Conservation (phyloP, 2,888 invertebrate genomes). For the Polyommatus iphigenia region DNA sequence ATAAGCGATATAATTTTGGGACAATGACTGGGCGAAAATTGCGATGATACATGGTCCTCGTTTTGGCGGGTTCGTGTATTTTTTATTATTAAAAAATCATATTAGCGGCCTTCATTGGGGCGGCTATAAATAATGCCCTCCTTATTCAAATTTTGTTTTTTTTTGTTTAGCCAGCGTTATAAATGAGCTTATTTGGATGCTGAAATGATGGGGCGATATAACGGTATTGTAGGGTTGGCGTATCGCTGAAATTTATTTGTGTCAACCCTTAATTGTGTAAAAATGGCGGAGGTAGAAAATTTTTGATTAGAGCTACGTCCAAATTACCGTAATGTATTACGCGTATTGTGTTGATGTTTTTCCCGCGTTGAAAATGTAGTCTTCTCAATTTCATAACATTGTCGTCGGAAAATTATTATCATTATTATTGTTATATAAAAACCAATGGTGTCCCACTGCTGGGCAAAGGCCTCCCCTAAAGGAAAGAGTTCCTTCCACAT, state of each 20-base stretch:
- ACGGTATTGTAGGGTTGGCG: constrained; percentile 35
- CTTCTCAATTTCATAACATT: neutral
- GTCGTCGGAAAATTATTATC: too few relatives aligned
- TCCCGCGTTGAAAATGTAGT: neutral
- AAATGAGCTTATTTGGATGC: constrained; percentile 80
- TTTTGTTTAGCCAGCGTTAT: constrained; percentile 78
- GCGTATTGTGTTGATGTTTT: neutral
- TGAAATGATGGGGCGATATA: constrained; percentile 75
- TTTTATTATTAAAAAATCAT: constrained; percentile 79
- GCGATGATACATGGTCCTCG: constrained; percentile 80
- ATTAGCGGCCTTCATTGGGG: constrained; percentile 80
- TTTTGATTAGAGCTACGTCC: constrained; percentile 9
- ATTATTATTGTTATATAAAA: too few relatives aligned
- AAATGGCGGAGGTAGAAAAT: neutral
- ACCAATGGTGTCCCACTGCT: too few relatives aligned
- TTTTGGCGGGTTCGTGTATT: constrained; percentile 71
- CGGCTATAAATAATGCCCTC: constrained; percentile 80
- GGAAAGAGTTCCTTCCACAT: too few relatives aligned
- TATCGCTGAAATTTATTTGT: constrained; percentile 21
- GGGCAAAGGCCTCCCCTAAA: too few relatives aligned
- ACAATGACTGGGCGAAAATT: constrained; percentile 78
- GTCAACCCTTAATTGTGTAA: constrained; percentile 19
- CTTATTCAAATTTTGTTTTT: constrained; percentile 80
- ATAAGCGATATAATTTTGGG: constrained; percentile 59
- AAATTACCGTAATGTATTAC: neutral